Evolutionary conservation across 2,888 invertebrate species (phyloP), one percentile per base, ranked within the genome.

Genomic region (Eilema griseolum): DNA sequence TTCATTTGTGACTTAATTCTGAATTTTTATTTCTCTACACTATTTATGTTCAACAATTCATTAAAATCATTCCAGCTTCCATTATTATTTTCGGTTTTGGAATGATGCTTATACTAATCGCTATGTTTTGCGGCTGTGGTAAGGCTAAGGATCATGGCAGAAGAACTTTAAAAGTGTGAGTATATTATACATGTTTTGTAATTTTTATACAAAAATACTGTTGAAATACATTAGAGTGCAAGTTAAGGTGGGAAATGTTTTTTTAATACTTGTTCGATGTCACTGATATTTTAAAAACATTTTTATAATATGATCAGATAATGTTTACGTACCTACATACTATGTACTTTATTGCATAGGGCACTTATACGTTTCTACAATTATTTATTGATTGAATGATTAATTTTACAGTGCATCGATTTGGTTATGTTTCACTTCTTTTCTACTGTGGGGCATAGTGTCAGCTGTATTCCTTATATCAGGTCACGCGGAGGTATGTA

Each of bases 401-500:
- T 24, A 56, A 56, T 56, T 65, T 89, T 88, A 60, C 91, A 96
- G 96, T 66, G 96, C 96, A 61, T 93, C 96, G 5, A 89, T 96
- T 63, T 93, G 96, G 88, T 92, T 96, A 80, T 96, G 96, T 83
- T 81, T 97, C 67, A 88, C 96, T 60, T 96, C 97, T 31, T 89
- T 97, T 20, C 88, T 95, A 70, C 88, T 97, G 66, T 97, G 97
- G 97, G 85, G 90, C 46, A 89, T 96, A 75, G 94, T 96, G 75
- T 95, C 96, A 67, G 90, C 93, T 16, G 90, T 96, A 16, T 96
- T 97, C 76, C 91, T 97, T 41, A 87, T 97, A 66, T 96, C 97
- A 23, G 96, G 96, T 24, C 97, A 97, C 84, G 96, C 96, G 23
- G 96, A 97, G 90, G 96, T 95, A 89, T 85, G 78, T 80, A 69